Evolutionary conservation across 2,888 invertebrate species (phyloP), one percentile per base, ranked within the genome.

Genomic region (Ariolimax columbianus): DNA sequence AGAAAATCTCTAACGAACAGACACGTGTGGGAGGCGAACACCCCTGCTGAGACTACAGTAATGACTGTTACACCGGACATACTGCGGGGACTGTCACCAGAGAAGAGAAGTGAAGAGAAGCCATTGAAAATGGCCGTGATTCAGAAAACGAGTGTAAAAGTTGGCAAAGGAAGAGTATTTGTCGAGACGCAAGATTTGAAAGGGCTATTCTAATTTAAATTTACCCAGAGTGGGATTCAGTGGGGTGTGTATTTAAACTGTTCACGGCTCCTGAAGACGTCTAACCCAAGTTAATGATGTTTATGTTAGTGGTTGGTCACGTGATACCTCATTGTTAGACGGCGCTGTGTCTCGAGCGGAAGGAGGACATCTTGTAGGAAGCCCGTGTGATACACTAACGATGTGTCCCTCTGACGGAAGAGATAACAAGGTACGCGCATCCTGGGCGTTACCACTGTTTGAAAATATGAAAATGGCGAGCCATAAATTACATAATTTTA

Each of bases 261-360:
- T 79, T 79, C 79, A 79, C 79, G 79, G 7, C 30, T 47, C 43
- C 68, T 30, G 68, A 66, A 68, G 43, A 79, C 79, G 79, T 79
- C 63, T 66, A 79, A 79, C 79, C 4, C 0, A 66, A 66, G 79
- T 66, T 79, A 79, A 79, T 79, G 79, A 79, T 79, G 79, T 79
- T 79, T 66, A 79, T 79, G 79, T 79, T 79, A 68, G 59, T 63
- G 40, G 30, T 66, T 47, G 43, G 38, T 43, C 66, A 79, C 40
- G 26, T 23, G 79, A 79, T 40, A 66, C 30, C 66, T 51, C 33
- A 30, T 43, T 66, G 43, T 38, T 36, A 59, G 38, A 26, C n/a
- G 40, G 26, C 30, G 63, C 40, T 59, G 63, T 78, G 77, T 59
- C 77, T n/a, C n/a, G 33, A 9, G n/a, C n/a, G 43, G 30, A 40